Evolutionary conservation across 2,113 vertebrate species (phyloP).

Genomic region (Polyodon spathula): DNA sequence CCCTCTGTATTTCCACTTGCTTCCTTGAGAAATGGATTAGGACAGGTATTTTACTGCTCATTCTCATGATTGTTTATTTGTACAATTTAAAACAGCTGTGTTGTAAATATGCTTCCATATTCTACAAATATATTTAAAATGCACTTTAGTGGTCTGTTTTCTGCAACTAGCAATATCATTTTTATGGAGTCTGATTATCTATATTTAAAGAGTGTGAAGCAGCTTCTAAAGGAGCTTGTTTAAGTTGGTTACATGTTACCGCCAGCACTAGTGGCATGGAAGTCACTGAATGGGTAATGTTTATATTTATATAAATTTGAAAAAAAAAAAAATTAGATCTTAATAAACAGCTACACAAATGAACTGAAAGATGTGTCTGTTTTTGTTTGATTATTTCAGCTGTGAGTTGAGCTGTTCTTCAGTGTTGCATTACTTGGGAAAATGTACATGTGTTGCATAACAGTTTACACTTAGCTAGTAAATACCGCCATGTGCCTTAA

Average conservation of each 20-base stretch:
- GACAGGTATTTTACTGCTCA: neutral
- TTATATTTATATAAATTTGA: conserved; percentile 64
- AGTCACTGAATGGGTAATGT: conserved; percentile 56
- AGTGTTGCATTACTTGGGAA: too few relatives aligned
- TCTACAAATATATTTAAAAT: conserved; percentile 27
- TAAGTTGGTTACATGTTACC: conserved; percentile 48
- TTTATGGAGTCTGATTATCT: conserved; percentile 10
- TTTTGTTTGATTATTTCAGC: neutral
- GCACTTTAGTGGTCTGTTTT: conserved; percentile 49
- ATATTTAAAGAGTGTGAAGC: conserved; percentile 42
- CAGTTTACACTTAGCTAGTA: too few relatives aligned
- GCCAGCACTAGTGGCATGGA: conserved; percentile 54
- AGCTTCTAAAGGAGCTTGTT: conserved; percentile 54
- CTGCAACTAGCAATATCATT: conserved; percentile 14
- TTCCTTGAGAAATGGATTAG: neutral
- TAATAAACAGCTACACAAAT: conserved; percentile 45
- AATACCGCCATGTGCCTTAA: too few relatives aligned
- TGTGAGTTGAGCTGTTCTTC: too few relatives aligned
- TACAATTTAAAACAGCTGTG: neutral
- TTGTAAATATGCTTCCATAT: conserved; percentile 4
- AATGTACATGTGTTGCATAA: too few relatives aligned
- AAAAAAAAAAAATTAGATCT: conserved; percentile 52
- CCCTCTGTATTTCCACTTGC: too few relatives aligned
- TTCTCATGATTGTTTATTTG: neutral
- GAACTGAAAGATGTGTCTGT: neutral